These are phyloP conservation scores for Drosophila antonietae DNA, from an alignment of 2,888 invertebrate genomes.

Conservation along the genomic window DNA sequence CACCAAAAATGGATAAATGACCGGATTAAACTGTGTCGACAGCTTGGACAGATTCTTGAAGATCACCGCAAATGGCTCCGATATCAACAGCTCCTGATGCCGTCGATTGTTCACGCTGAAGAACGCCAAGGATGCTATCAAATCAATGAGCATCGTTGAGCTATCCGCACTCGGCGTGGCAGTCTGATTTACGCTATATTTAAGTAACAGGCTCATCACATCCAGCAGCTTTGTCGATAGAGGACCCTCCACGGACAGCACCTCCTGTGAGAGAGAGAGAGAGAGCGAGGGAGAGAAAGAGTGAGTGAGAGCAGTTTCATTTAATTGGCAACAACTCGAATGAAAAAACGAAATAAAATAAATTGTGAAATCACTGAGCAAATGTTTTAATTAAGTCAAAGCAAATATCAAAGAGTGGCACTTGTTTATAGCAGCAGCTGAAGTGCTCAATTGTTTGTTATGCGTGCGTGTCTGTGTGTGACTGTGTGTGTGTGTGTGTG, in stretches of 20 bases:
- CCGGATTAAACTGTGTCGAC: conserved; percentile 82
- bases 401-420: conserved; percentile 77
- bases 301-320: conserved; percentile 8
- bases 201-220: conserved; percentile 83
- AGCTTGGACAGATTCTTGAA: conserved; percentile 84
- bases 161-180: conserved; percentile 81
- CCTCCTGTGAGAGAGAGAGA: conserved; percentile 70
- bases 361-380: conserved; percentile 66
- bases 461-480: conserved; percentile 30
- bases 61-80: conserved; percentile 83
- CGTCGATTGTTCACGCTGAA: conserved; percentile 83
- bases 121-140: conserved; percentile 84
- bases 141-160: conserved; percentile 84
- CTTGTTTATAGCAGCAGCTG: conserved; percentile 64
- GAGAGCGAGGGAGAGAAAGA: not conserved
- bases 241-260: conserved; percentile 81
- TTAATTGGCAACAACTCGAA: conserved; percentile 69
- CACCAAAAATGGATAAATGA: conserved; percentile 84
- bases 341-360: conserved; percentile 17
- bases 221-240: conserved; percentile 83
- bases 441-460: conserved; percentile 62
- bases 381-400: conserved; percentile 81
- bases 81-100: conserved; percentile 84
- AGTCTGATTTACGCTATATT: conserved; percentile 77
- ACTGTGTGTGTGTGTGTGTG: conserved; percentile 30